Base-by-base conservation (phyloP, 2,797 vertebrate genomes). In the Novumbra hubbsi region DNA sequence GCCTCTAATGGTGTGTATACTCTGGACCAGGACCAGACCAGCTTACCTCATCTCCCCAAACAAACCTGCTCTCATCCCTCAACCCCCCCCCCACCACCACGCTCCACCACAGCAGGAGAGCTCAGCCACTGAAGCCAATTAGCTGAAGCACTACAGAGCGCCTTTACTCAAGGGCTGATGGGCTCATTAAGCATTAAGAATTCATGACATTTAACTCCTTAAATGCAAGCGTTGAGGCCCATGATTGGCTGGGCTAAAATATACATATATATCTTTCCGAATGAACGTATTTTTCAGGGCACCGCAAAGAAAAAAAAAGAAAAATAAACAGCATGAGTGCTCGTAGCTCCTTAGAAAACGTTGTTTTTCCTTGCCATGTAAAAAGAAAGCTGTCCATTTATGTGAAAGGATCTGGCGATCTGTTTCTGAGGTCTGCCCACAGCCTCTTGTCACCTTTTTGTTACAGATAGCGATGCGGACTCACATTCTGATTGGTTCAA, bases 131-230 rank as follows among this genome's bases (percentile, higher is more conserved):
- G 89, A 91, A 89, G 91, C 87, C 93, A 94, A 95, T 95, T 96
- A 96, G 90, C 87, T 88, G 91, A 94, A 94, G 93, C 93, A 91
- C 92, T 94, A 91, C 88, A 90, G 91, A 89, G 88, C 85, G 73
- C 76, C 83, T 84, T 89, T 88, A 84, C 87, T 90, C 78, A 77
- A 85, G 74, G 87, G 85, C 80, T 87, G 88, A 92, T 85, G 84
- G 92, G 86, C 90, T 95, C 92, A 90, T 94, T 94, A 94, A 90
- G 86, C 92, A 93, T 94, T 92, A 90, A 91, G 87, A 92, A 89
- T 94, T 91, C 85, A 91, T 94, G 93, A 94, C 91, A 94, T 92
- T 87, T 92, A 88, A 84, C 78, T 87, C 81, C 72, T 87, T 85
- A 77, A 82, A 87, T 81, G 88, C 88, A 88, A 89, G 89, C 72